Evolutionary conservation across 2,113 vertebrate genomes (phyloP), one percentile per base, ranked within the genome.

Genomic region (Indri indri): DNA sequence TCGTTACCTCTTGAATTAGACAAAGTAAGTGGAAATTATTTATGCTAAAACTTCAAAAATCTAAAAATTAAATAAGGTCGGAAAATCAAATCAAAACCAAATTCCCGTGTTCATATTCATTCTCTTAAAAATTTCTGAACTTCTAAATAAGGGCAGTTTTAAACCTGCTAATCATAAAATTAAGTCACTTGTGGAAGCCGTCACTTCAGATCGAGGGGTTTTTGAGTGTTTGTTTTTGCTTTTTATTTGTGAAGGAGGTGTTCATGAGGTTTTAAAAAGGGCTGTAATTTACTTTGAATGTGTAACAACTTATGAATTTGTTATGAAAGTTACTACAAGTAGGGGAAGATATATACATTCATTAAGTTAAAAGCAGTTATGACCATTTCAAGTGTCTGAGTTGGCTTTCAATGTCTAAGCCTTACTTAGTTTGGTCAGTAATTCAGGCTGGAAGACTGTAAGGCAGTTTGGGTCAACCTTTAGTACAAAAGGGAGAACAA

Each of bases 11-110:
- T 52, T 93, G 8, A 81, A 25, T 82, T 50, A 88, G 61, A 79
- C 22, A 52, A 90, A 94, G 34, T 25, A 63, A 96, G 61, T 61
- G 40, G 37, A 86, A 70, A 63, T 34, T 23, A 74, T 79, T 71
- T 71, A 40, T 47, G 61, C 17, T 79, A 59, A 50, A 73, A 25
- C 25, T 30, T 93, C 52, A 47, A 42, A 12, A 14, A 57, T 79
- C 80, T 95, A 83, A 94, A 63, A 61, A 32, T 65, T 71, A 50
- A 81, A 22, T 61, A 89, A 66, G 18, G 32, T 40, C 74, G 16
- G 23, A 17, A 90, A 95, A 83, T 66, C 5, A 90, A 83, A 73
- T 91, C 18, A 68, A 50, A 65, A 40, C 12, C 27, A 87, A 59
- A 79, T 79, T 95, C 87, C 12, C 5, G 37, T n/a, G 22, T n/a